A percentile compares a stretch with the other conserved stretches of the same genome.
Evolutionary conservation across 1,140 invertebrate species (phyloP).

Genomic region (Drosophila neocordata): DNA sequence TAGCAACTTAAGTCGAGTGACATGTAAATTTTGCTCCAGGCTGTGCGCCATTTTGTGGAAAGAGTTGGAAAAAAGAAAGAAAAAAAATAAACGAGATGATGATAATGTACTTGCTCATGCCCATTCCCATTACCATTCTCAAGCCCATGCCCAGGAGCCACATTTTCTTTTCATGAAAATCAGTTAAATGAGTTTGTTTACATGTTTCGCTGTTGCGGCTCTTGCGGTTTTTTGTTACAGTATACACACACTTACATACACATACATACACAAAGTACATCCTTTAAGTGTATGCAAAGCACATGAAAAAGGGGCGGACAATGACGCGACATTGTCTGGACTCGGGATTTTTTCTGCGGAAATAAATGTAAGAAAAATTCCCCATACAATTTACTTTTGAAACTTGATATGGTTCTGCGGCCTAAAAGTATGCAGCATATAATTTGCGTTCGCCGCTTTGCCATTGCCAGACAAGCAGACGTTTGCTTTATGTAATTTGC

Average conservation of each 20-base stretch:
- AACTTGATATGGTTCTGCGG: conserved; percentile 54
- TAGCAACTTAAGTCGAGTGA: conserved; percentile 69
- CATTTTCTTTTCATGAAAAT: conserved; percentile 75
- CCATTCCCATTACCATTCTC: conserved; percentile 36
- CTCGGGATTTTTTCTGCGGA: conserved; percentile 66
- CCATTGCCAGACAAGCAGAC: conserved; percentile 40
- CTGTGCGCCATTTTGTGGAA: conserved; percentile 66
- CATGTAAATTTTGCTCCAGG: conserved; percentile 75
- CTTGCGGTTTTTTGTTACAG: conserved; percentile 16
- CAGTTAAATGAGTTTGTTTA: conserved; percentile 81
- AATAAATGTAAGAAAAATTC: conserved; percentile 63
- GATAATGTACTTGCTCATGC: conserved; percentile 47
- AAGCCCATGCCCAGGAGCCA: conserved; percentile 65
- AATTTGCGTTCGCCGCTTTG: conserved; percentile 74
- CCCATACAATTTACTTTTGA: conserved; percentile 70
- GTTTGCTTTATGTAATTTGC: conserved; percentile 79
- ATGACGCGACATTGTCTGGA: conserved; percentile 65
- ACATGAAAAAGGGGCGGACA: neutral
- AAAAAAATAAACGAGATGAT: conserved; percentile 41
- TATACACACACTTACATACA: conserved; percentile 40
- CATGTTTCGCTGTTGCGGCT: conserved; percentile 56
- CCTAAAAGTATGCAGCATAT: conserved; percentile 77
- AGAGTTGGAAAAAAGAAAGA: conserved; percentile 71
- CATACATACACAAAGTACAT: conserved; percentile 43
- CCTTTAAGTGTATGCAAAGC: conserved; percentile 60